Conservation (phyloP, 2,888 invertebrate genomes). For the Synergus umbraculus region DNA sequence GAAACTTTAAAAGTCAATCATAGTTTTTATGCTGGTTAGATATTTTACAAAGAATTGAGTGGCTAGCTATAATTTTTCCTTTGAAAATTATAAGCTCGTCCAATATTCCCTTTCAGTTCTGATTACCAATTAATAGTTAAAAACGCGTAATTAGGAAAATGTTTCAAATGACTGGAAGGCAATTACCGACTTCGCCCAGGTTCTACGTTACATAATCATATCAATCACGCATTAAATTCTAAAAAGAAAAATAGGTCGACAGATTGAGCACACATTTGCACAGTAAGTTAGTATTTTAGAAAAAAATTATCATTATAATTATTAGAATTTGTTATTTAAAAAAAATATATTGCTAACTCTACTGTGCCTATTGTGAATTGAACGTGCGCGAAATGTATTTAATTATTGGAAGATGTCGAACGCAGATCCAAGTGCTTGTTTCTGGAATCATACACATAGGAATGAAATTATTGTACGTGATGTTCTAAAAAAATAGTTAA, state of each 20-base stretch:
- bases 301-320: not conserved
- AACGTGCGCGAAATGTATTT: not conserved
- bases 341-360: not conserved
- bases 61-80: not conserved
- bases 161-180: not conserved
- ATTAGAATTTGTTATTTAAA: not conserved
- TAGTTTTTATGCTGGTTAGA: not conserved
- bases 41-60: not conserved
- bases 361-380: not conserved
- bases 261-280: not conserved
- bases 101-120: not conserved
- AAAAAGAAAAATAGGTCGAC: not conserved
- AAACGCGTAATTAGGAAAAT: not conserved
- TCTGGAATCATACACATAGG: no score
- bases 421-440: no score
- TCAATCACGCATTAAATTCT: not conserved
- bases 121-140: not conserved
- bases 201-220: conserved; percentile 12
- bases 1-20: not conserved
- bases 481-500: not conserved
- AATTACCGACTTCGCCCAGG: not conserved
- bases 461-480: not conserved
- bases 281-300: not conserved
- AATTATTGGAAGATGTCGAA: not conserved
- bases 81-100: not conserved